phyloP scores from a whole-genome alignment of 1,140 invertebrate genomes.

The Drosophila virilis region DNA sequence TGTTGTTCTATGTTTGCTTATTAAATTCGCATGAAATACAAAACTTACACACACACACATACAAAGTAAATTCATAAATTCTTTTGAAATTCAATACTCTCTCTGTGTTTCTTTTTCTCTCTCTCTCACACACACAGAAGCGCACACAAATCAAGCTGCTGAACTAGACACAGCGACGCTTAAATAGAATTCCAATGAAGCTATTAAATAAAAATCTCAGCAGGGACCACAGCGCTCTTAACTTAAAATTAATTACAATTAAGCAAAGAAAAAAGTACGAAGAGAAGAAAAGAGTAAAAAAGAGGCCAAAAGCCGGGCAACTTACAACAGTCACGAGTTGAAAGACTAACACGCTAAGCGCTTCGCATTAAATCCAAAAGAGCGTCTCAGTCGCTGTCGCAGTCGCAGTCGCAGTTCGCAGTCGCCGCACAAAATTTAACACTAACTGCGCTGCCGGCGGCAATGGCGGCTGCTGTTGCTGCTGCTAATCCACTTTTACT shows the following conservation, averaged over 20 bases:
- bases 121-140: neutral
- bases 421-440: constrained; percentile 21
- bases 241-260: constrained; percentile 48
- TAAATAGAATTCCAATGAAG: constrained; percentile 20
- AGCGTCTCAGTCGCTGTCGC: constrained; percentile 37
- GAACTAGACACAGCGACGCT: neutral
- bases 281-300: constrained; percentile 6
- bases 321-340: constrained; percentile 67
- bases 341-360: constrained; percentile 60
- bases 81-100: constrained; percentile 5
- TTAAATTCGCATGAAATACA: neutral
- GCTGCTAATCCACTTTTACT: constrained; percentile 76
- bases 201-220: constrained; percentile 34
- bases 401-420: constrained; percentile 28
- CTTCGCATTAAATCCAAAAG: constrained; percentile 56
- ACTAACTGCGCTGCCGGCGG: constrained; percentile 41
- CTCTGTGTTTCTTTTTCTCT: neutral
- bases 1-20: too few species aligned
- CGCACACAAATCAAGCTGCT: too few species aligned
- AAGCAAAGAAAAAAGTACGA: constrained; percentile 16
- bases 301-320: constrained; percentile 36
- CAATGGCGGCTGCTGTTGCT: constrained; percentile 24
- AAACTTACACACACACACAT: neutral
- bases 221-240: constrained; percentile 21
- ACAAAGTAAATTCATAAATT: neutral